Evolutionary conservation across 2,113 vertebrate genomes (phyloP), one percentile per base, ranked within the genome.

Genomic region (Phainopepla nitens): DNA sequence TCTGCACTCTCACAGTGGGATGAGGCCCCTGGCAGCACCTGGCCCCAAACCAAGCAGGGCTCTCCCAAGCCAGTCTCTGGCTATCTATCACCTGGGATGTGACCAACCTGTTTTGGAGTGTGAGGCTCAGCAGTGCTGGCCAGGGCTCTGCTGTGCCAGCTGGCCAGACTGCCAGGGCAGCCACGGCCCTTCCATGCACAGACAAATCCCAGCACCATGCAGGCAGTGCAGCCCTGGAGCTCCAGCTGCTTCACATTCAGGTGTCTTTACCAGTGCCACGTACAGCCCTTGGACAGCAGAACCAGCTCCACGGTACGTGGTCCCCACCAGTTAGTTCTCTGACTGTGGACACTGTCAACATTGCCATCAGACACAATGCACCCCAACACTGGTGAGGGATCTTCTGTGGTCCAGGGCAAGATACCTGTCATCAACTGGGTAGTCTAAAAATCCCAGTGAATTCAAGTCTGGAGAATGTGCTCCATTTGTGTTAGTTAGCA

Each of bases 251-350:
- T 35, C 9, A 42, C 35, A 7, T 13, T 28, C 6, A 44, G 22
- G 25, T n/a, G 57, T 54, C 33, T 53, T 23, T 20, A 36, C 13
- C 39, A 33, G 23, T 6, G 23, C 27, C 13, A 28, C 0, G 7
- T 3, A 18, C n/a, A 68, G 49, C 22, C 15, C 11, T 0, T 5
- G 24, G 13, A 39, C 57, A 82, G 42, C 36, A 85, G 73, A 94
- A 31, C 16, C 44, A 79, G 71, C 56, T 51, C 45, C 22, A 15
- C 0, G 0, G 19, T 6, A 45, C 0, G 0, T 22, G 72, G 23
- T 44, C 19, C 42, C 23, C 77, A 25, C 18, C 23, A 15, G 7
- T 42, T 8, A 18, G 17, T 23, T 64, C 73, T 81, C 23, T 24
- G 22, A 11, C 66, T n/a, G 15, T 0, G 9, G 53, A 84, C 18